These are phyloP conservation scores for Scaptomyza parva DNA, from an alignment of 2,888 invertebrate genomes.

Conservation along the genomic window DNA sequence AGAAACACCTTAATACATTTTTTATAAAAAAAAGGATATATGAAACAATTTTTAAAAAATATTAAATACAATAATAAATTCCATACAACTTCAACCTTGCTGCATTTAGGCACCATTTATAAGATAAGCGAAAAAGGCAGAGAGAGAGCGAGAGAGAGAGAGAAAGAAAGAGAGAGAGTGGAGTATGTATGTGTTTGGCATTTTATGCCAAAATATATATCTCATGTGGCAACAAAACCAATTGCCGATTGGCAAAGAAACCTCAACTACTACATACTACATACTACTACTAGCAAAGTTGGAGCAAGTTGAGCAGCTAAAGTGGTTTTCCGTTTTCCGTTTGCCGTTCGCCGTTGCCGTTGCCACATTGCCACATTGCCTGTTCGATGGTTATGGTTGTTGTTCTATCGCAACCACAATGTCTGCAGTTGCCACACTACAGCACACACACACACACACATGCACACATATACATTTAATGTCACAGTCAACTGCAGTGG, in stretches of 20 bases:
- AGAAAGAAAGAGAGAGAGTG: neutral
- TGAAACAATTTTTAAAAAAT: too few species aligned
- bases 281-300: too few species aligned
- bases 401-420: constrained; percentile 59
- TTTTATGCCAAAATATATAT: neutral
- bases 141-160: too few species aligned
- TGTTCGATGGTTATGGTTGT: constrained; percentile 59
- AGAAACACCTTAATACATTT: too few species aligned
- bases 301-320: constrained; percentile 12
- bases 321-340: constrained; percentile 31
- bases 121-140: too few species aligned
- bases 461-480: constrained; percentile 16
- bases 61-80: too few species aligned
- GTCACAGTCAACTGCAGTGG: constrained; percentile 1
- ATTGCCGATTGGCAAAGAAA: neutral
- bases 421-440: constrained; percentile 48
- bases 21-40: too few species aligned
- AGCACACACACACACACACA: constrained; percentile 5
- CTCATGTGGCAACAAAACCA: neutral
- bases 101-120: neutral
- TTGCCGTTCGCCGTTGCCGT: too few species aligned
- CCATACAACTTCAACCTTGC: too few species aligned
- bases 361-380: too few species aligned
- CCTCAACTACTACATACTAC: too few species aligned
- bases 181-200: neutral